These are phyloP conservation scores for Luperina testacea DNA, from an alignment of 2,888 invertebrate species.

Conservation along the genomic window DNA sequence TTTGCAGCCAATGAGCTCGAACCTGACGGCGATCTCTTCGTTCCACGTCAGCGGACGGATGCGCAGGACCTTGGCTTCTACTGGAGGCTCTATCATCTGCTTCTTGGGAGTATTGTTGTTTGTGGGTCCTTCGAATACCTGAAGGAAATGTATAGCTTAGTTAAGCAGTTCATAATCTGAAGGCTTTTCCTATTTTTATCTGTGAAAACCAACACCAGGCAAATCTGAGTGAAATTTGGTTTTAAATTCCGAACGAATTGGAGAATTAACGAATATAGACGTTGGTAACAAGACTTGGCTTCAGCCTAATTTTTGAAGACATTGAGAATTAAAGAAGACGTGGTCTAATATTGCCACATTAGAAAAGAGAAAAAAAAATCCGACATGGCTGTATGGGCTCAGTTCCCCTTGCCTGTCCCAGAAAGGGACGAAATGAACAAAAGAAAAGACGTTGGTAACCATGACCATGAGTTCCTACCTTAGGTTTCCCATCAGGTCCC, in stretches of 20 bases:
- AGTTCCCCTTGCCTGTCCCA: no score
- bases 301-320: no score
- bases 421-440: no score
- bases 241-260: neutral
- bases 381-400: no score
- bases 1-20: slow-evolving; percentile 94
- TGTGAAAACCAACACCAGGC: neutral
- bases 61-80: slow-evolving; percentile 93
- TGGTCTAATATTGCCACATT: no score
- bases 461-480: slow-evolving; percentile 76
- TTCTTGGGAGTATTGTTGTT: slow-evolving; percentile 90
- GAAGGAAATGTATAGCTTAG: slow-evolving; percentile 14
- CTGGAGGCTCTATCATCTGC: slow-evolving; percentile 92
- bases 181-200: neutral
- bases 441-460: no score
- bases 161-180: neutral
- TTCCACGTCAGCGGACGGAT: slow-evolving; percentile 94
- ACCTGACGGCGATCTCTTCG: slow-evolving; percentile 91
- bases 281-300: no score
- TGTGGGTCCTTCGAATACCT: slow-evolving; percentile 94
- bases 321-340: no score
- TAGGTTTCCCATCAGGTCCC: slow-evolving; percentile 87
- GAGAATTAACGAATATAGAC: neutral
- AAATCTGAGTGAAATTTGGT: neutral
- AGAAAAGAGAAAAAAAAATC: no score